Conservation (phyloP, 1,140 invertebrate genomes). For the Drosophila ficusphila region DNA sequence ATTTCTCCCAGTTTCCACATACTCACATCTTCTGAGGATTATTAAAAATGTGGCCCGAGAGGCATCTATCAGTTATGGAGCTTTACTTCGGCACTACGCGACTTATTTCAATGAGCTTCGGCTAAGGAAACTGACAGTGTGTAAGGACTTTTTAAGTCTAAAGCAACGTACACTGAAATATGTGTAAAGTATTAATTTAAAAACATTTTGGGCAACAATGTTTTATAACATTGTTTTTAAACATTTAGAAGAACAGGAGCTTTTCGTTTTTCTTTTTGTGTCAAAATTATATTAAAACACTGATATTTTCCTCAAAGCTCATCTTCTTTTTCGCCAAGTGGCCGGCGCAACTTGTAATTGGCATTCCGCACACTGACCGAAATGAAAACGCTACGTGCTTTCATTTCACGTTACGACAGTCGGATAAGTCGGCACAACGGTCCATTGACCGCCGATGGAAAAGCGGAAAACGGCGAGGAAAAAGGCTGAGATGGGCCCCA, state of each 20-base stretch:
- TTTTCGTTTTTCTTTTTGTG: background rate
- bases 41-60: constrained; percentile 74
- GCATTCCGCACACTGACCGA: constrained; percentile 79
- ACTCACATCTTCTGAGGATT: constrained; percentile 48
- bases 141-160: constrained; percentile 2
- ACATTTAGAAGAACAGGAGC: too few species aligned
- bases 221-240: too few species aligned
- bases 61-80: constrained; percentile 74
- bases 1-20: background rate
- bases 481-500: background rate
- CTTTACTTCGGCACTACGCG: constrained; percentile 48
- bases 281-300: background rate
- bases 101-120: constrained; percentile 76
- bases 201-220: background rate
- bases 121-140: background rate
- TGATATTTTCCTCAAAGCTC: background rate
- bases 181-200: background rate
- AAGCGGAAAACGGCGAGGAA: constrained; percentile 7
- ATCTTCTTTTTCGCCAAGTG: constrained; percentile 23
- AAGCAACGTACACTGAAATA: background rate
- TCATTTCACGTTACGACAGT: constrained; percentile 70
- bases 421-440: constrained; percentile 69
- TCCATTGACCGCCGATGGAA: constrained; percentile 70
- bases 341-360: constrained; percentile 72
- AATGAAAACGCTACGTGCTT: constrained; percentile 83